phyloP scores from a whole-genome alignment of 2,888 invertebrate genomes.

The Nipponacmea schrenckii region DNA sequence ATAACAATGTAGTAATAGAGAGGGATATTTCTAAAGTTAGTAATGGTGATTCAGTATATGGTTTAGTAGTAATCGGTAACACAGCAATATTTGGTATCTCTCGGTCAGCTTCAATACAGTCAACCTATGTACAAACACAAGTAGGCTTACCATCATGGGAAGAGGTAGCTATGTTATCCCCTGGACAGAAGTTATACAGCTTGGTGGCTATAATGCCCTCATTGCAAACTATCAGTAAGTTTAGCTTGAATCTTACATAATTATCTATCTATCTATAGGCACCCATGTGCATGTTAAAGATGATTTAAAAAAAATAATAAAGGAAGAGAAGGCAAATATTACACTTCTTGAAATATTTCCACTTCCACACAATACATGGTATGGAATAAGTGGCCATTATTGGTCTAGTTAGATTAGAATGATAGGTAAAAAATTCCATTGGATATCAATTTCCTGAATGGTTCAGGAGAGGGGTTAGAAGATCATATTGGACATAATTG shows the following conservation, averaged over 20 bases:
- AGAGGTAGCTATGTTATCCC: conserved; percentile 41
- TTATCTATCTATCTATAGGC: no score
- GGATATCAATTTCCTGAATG: no score
- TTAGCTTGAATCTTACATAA: background rate
- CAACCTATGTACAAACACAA: conserved; percentile 42
- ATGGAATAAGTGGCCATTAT: no score
- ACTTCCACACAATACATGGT: no score
- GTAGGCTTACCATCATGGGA: conserved; percentile 46
- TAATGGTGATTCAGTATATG: conserved; percentile 46
- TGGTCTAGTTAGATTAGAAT: no score
- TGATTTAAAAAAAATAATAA: no score
- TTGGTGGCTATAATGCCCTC: conserved; percentile 45
- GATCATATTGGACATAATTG: no score
- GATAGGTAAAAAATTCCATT: no score
- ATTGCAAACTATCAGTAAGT: conserved; percentile 49
- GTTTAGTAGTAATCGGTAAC: conserved; percentile 54
- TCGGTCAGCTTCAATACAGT: conserved; percentile 42
- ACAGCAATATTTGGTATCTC: conserved; percentile 55
- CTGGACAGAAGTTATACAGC: conserved; percentile 48
- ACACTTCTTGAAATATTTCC: no score
- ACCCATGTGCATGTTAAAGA: no score
- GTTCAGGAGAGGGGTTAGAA: no score
- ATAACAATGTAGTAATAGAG: conserved; percentile 41
- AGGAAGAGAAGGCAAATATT: no score
- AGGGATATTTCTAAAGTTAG: conserved; percentile 38